Percentiles rank a stretch among this genome's conserved stretches.
phyloP scores from a whole-genome alignment of 2,888 invertebrate species.

The Phengaris alcon region DNA sequence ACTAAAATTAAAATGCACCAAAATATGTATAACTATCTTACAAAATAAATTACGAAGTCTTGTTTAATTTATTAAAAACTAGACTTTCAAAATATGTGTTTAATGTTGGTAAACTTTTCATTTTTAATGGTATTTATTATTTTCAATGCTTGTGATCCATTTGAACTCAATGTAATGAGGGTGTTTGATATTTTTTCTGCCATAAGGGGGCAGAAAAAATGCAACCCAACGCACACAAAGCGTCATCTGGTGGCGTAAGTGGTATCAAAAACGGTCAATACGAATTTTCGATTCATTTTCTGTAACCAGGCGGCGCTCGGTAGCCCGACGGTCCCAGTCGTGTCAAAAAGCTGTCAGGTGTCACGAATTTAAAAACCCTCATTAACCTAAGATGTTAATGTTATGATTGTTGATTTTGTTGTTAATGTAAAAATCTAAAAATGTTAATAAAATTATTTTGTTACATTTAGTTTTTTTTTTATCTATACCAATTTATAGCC shows the following conservation, averaged over 20 bases:
- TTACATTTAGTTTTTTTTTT: background rate
- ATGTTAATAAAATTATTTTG: conserved; percentile 23
- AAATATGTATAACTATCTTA: no score
- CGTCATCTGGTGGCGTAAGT: no score
- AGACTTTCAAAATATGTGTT: background rate
- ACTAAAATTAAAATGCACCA: background rate
- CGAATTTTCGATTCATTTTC: no score
- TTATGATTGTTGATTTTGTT: conserved; percentile 13
- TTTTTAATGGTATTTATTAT: background rate
- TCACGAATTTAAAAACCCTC: no score
- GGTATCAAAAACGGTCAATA: no score
- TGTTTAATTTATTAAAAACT: background rate
- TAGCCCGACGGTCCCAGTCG: no score
- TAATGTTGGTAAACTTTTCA: background rate
- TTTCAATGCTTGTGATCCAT: background rate
- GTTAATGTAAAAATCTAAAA: conserved; percentile 16
- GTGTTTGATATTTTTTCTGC: no score
- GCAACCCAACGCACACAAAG: no score
- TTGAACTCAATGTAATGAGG: background rate
- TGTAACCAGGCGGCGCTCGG: no score
- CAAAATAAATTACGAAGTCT: background rate
- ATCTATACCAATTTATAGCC: background rate
- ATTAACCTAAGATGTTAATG: background rate
- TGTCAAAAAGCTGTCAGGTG: no score
- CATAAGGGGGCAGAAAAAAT: no score